phyloP scores from a whole-genome alignment of 35 echinoderm and acorn worm genomes.

The Eucidaris tribuloides region DNA sequence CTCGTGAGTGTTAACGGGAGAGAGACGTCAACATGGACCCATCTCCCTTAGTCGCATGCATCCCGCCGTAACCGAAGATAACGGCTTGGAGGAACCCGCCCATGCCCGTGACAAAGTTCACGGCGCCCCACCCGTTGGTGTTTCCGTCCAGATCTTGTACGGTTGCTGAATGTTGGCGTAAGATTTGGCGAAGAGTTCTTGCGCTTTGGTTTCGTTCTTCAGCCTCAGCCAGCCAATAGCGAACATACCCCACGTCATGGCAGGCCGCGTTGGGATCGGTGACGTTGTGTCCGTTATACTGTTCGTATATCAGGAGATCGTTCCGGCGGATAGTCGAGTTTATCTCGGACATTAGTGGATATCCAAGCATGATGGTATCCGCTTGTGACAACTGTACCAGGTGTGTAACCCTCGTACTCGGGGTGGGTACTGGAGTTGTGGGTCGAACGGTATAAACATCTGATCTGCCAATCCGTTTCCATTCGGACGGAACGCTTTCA shows the following conservation, averaged over 20 bases:
- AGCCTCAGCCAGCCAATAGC: conserved; percentile 84
- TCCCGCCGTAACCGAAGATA: conserved; percentile 64
- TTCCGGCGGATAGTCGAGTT: conserved; percentile 12
- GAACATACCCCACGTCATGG: conserved; percentile 99
- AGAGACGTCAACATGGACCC: not conserved
- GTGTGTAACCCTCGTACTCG: conserved; percentile 85
- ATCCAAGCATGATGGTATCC: conserved; percentile 88
- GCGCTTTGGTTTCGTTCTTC: conserved; percentile 42
- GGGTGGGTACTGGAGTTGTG: conserved; percentile 57
- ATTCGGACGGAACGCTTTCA: conserved; percentile 26
- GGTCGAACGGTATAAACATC: conserved; percentile 64
- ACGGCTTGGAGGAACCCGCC: conserved; percentile 88
- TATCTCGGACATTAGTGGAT: conserved; percentile 75
- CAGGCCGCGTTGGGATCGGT: conserved; percentile 85
- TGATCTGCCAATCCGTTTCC: conserved; percentile 64
- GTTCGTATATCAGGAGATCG: conserved; percentile 69
- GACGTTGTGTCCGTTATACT: conserved; percentile 54
- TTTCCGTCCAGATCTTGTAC: conserved; percentile 86
- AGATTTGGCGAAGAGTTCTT: conserved; percentile 52
- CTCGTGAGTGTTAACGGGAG: not conserved
- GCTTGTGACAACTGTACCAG: conserved; percentile 89
- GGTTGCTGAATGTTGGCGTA: conserved; percentile 85
- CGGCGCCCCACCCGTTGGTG: conserved; percentile 55
- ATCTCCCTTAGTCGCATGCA: not conserved
- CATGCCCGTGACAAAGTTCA: conserved; percentile 87